Conservation (phyloP, 1,140 invertebrate genomes). For the Fopius arisanus region DNA sequence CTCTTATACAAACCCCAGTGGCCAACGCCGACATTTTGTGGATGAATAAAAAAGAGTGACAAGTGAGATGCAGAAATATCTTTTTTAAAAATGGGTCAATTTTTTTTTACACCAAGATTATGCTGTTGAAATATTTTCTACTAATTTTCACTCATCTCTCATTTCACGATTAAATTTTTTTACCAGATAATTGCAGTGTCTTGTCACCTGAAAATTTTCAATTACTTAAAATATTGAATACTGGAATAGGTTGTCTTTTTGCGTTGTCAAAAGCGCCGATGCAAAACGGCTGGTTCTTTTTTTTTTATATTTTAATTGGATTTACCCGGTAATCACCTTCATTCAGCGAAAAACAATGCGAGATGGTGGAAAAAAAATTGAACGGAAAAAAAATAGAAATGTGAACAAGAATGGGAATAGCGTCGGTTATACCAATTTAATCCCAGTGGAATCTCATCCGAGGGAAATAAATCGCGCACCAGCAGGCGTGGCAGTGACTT, state of each 20-base stretch:
- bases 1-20: conserved; percentile 13
- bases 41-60: conserved; percentile 14
- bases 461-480: conserved; percentile 21
- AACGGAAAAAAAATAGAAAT: not conserved
- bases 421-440: conserved; percentile 20
- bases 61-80: conserved; percentile 5
- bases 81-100: not conserved
- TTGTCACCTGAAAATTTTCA: no score
- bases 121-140: not conserved
- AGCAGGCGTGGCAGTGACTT: conserved; percentile 21
- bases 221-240: no score
- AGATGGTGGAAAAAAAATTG: conserved; percentile 4
- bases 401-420: not conserved
- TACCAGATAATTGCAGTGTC: no score
- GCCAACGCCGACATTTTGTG: conserved; percentile 5
- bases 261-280: no score
- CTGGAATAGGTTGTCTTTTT: no score
- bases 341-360: not conserved
- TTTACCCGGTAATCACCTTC: not conserved
- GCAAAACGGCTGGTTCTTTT: no score
- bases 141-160: no score
- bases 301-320: no score
- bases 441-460: conserved; percentile 27
- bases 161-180: no score
- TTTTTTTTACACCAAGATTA: not conserved